phyloP scores from a whole-genome alignment of 2,113 vertebrate species.

The Channa argus region DNA sequence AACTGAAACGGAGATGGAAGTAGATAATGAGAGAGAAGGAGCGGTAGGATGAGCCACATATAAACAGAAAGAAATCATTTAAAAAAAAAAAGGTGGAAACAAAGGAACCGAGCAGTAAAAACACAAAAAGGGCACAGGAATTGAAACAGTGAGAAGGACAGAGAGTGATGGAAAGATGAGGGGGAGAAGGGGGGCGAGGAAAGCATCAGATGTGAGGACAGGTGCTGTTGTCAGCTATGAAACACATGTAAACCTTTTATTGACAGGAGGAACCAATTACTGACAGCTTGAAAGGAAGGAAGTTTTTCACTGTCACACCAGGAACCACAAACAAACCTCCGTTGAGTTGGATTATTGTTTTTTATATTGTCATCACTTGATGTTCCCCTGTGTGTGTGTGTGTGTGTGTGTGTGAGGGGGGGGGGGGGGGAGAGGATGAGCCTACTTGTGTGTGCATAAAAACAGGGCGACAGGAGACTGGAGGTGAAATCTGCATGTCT shows the following conservation, averaged over 20 bases:
- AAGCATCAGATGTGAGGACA: constrained; percentile 57
- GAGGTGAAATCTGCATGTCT: neutral
- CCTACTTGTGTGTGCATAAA: neutral
- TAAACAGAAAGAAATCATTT: constrained; percentile 41
- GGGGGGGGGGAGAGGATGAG: no score
- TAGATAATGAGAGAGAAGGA: constrained; percentile 66
- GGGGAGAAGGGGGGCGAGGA: neutral
- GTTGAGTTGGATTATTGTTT: neutral
- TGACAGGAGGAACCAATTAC: constrained; percentile 63
- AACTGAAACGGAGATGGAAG: constrained; percentile 67
- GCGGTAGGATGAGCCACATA: constrained; percentile 36
- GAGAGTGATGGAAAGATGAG: constrained; percentile 10
- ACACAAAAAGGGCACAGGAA: neutral
- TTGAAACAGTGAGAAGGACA: constrained; percentile 4
- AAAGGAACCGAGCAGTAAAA: constrained; percentile 33
- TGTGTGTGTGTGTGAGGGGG: no score
- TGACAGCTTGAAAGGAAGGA: constrained; percentile 51
- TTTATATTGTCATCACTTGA: constrained; percentile 22
- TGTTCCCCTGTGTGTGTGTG: neutral
- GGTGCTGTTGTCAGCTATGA: constrained; percentile 66
- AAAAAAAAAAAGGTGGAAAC: constrained; percentile 21
- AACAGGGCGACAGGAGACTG: neutral
- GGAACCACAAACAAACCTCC: constrained; percentile 40
- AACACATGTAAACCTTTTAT: constrained; percentile 58
- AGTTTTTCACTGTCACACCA: constrained; percentile 52